Conservation (phyloP, 2,888 invertebrate genomes). For the Dione juno region DNA sequence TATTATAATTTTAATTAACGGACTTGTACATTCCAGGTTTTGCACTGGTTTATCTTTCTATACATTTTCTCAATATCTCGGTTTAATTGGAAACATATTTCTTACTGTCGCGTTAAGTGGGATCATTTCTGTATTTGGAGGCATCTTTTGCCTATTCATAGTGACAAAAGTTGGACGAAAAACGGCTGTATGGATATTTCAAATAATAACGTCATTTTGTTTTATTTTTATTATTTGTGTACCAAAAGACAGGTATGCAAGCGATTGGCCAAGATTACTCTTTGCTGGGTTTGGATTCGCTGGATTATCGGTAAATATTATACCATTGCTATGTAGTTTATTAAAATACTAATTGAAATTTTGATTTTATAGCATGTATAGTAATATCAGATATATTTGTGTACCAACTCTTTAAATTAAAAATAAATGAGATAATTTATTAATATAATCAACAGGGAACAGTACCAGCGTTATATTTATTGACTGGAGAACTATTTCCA, state of each 20-base stretch:
- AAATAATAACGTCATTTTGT: constrained; percentile 75
- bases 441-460: constrained; percentile 67
- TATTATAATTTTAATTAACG: background rate
- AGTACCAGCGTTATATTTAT: constrained; percentile 86
- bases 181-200: constrained; percentile 74
- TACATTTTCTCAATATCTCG: constrained; percentile 84
- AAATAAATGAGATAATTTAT: background rate
- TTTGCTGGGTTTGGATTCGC: constrained; percentile 86
- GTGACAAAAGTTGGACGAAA: constrained; percentile 79
- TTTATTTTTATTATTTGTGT: constrained; percentile 77
- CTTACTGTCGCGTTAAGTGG: constrained; percentile 81
- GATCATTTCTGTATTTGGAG: constrained; percentile 80
- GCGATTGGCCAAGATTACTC: constrained; percentile 82
- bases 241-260: constrained; percentile 68
- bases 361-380: background rate
- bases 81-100: constrained; percentile 81
- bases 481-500: constrained; percentile 90
- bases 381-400: background rate
- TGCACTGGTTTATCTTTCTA: constrained; percentile 83
- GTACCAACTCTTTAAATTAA: background rate
- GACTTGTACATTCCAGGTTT: constrained; percentile 71
- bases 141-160: constrained; percentile 77
- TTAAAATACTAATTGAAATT: background rate
- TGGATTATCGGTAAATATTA: constrained; percentile 84
- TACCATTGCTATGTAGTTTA: constrained; percentile 5